Evolutionary conservation across 2,888 invertebrate species (phyloP).

Genomic region (Petrolisthes cinctipes): DNA sequence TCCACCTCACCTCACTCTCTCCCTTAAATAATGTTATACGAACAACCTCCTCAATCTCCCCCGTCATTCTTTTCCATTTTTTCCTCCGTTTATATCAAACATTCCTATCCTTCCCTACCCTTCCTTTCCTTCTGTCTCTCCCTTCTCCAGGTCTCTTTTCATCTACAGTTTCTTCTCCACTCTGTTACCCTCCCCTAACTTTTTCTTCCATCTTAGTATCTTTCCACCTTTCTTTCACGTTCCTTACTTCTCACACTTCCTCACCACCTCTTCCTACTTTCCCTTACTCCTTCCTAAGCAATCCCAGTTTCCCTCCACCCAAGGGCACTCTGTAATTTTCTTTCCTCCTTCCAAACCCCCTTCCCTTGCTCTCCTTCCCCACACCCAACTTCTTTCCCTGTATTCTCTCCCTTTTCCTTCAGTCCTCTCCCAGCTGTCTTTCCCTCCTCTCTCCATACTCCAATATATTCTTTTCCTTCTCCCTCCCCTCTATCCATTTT

Average conservation of each 20-base stretch:
- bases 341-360: background rate
- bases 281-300: conserved; percentile 3
- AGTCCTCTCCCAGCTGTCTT: background rate
- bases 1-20: background rate
- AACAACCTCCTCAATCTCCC: background rate
- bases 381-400: background rate
- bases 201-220: background rate
- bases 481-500: background rate
- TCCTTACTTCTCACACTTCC: background rate
- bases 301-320: background rate
- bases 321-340: background rate
- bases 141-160: background rate
- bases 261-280: background rate
- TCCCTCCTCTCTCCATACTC: background rate
- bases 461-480: background rate
- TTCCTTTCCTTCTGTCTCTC: background rate
- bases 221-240: background rate
- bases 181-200: background rate
- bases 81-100: background rate
- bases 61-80: background rate
- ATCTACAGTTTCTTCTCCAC: background rate
- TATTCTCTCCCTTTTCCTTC: background rate
- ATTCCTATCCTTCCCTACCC: background rate
- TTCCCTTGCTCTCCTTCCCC: background rate
- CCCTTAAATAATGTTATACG: too few species aligned